Evolutionary conservation across 2,113 vertebrate genomes (phyloP), one percentile per base, ranked within the genome.

Genomic region (Ornithorhynchus anatinus): DNA sequence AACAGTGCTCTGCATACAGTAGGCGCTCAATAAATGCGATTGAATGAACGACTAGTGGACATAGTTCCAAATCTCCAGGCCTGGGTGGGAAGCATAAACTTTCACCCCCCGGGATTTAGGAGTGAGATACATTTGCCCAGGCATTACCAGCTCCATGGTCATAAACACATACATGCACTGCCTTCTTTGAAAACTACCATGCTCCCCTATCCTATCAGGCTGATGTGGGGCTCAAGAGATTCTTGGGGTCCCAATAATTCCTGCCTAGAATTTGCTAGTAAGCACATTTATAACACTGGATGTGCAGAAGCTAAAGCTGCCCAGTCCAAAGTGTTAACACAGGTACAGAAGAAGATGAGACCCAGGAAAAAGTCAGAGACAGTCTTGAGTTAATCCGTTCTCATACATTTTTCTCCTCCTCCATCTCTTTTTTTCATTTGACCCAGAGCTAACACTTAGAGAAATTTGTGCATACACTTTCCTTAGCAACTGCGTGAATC

Each of bases 241-340:
- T 71, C 17, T 65, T 45, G 66, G 50, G 54, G 38, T 48, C 42
- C 14, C 32, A 43, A 52, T 10, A 37, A 11, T 44, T 65, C 12
- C 44, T 58, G 42, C 31, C 31, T 68, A 31, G 44, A 67, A 61
- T 43, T 68, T 22, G 31, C 37, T 38, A 77, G 32, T 33, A 39
- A 69, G 31, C 32, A 32, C 20, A 43, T 56, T 63, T 54, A 47
- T 25, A 39, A 73, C 7, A 59, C 47, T 36, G 29, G 56, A 48
- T 62, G 7, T 62, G n/a, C 20, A 50, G 43, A 65, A 71, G 37
- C 17, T 60, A 71, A 66, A n/a, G n/a, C n/a, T n/a, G n/a, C n/a
- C n/a, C n/a, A n/a, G n/a, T n/a, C n/a, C n/a, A n/a, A n/a, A n/a
- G n/a, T n/a, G n/a, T n/a, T n/a, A n/a, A n/a, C 29, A 33, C 12